Percentiles rank a stretch among this genome's conserved stretches.
Evolutionary conservation across 2,797 vertebrate genomes (phyloP).

Genomic region (Dipus sagitta): DNA sequence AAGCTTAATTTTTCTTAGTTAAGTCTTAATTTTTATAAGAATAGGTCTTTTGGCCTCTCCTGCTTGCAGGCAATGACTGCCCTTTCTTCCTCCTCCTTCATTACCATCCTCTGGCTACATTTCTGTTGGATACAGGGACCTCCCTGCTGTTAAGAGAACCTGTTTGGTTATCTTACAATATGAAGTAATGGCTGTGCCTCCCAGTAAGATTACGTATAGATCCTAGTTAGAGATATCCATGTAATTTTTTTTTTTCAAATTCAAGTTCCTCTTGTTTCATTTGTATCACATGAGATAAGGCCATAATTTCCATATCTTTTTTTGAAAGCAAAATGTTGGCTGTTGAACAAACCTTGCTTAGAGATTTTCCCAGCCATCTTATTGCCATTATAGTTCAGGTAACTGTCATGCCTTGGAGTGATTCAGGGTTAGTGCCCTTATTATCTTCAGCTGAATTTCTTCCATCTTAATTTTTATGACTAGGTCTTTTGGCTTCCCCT

Average conservation of each 20-base stretch:
- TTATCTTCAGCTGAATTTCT: slow-evolving; percentile 23
- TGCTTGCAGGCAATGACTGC: too few relatives aligned
- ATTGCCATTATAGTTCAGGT: not conserved
- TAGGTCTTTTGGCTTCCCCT: not conserved
- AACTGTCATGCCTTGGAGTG: not conserved
- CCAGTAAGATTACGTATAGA: not conserved
- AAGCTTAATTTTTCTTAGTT: too few relatives aligned
- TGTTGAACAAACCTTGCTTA: not conserved
- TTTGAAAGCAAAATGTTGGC: not conserved
- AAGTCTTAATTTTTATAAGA: too few relatives aligned
- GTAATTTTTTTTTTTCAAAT: not conserved
- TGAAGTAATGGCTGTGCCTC: not conserved
- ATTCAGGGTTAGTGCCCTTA: not conserved
- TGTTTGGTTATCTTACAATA: not conserved
- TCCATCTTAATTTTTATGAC: not conserved
- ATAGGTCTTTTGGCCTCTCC: too few relatives aligned
- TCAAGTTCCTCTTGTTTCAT: slow-evolving; percentile 10
- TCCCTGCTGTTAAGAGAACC: not conserved
- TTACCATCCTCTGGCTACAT: not conserved
- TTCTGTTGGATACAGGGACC: not conserved
- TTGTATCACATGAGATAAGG: not conserved
- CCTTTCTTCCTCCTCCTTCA: not conserved
- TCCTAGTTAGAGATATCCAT: not conserved
- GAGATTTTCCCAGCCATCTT: not conserved
- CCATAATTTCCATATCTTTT: slow-evolving; percentile 15